These are phyloP conservation scores for Gallinago undulata DNA, from an alignment of 2,113 vertebrate species.

Conservation along the genomic window DNA sequence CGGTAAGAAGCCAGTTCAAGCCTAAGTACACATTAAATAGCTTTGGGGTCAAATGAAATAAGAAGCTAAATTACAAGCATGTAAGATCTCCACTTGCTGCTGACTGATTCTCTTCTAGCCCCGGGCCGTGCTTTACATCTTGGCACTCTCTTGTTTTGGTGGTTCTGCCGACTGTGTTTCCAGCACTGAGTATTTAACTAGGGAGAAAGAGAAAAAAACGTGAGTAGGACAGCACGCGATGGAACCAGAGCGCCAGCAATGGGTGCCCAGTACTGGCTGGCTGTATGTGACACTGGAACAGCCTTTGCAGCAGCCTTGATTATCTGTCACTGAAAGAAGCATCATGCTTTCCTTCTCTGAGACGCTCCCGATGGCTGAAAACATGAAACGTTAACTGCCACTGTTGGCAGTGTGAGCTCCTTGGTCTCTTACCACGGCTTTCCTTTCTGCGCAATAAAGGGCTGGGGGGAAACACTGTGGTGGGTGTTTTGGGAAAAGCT, in stretches of 20 bases:
- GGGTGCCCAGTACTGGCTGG: neutral
- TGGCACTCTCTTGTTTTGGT: slow-evolving; percentile 60
- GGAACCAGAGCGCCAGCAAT: neutral
- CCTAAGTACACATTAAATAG: slow-evolving; percentile 41
- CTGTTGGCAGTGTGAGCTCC: neutral
- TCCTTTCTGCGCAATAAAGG: neutral
- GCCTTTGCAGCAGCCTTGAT: neutral
- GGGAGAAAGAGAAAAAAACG: neutral
- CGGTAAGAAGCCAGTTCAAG: slow-evolving; percentile 57
- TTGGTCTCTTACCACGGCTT: neutral
- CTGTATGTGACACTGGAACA: neutral
- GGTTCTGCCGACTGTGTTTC: slow-evolving; percentile 80
- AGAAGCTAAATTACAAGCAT: slow-evolving; percentile 55
- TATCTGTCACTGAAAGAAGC: neutral
- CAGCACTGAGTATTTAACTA: slow-evolving; percentile 84
- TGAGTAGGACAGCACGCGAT: neutral
- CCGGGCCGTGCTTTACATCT: slow-evolving; percentile 42
- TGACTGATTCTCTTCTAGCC: neutral
- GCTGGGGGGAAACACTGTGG: neutral
- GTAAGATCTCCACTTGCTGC: neutral
- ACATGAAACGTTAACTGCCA: neutral
- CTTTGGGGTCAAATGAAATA: slow-evolving; percentile 53
- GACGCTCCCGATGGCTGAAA: neutral
- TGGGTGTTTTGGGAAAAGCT: neutral
- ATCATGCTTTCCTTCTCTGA: neutral